These are phyloP conservation scores for Gila robusta DNA, from an alignment of 2,797 vertebrate genomes.

Conservation along the genomic window DNA sequence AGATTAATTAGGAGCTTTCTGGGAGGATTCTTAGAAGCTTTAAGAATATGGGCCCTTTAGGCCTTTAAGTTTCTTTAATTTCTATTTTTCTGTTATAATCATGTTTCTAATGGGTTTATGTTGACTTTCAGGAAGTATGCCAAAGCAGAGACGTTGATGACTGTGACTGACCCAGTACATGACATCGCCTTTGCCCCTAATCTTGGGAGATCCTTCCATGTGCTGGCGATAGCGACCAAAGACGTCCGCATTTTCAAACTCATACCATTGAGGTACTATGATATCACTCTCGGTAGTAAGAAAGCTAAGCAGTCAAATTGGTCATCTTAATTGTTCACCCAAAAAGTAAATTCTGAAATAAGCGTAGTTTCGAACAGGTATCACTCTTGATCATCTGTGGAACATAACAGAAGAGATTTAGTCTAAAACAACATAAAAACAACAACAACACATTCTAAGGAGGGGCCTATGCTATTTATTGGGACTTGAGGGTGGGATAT, in stretches of 20 bases:
- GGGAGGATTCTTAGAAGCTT: too few species aligned
- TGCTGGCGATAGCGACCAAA: conserved; percentile 96
- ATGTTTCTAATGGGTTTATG: not conserved
- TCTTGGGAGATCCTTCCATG: conserved; percentile 95
- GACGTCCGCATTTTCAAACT: conserved; percentile 97
- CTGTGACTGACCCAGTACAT: conserved; percentile 94
- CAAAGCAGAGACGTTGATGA: conserved; percentile 95
- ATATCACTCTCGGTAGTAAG: not conserved
- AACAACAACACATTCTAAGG: not conserved
- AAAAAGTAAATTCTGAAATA: not conserved
- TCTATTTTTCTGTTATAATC: not conserved
- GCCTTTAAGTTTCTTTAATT: not conserved
- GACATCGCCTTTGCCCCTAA: conserved; percentile 97
- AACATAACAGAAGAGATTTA: not conserved
- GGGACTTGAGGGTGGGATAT: too few species aligned
- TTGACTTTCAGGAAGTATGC: conserved; percentile 87
- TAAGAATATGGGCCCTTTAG: too few species aligned
- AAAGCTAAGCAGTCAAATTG: not conserved
- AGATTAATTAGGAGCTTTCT: too few species aligned
- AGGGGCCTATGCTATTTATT: too few species aligned
- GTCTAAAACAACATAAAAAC: not conserved
- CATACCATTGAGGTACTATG: conserved; percentile 90
- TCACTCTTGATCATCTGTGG: not conserved
- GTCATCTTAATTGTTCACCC: not conserved
- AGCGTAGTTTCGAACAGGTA: not conserved